Evolutionary conservation across 2,888 invertebrate species (phyloP), one percentile per base, ranked within the genome.

Genomic region (Ophion ventricosus): DNA sequence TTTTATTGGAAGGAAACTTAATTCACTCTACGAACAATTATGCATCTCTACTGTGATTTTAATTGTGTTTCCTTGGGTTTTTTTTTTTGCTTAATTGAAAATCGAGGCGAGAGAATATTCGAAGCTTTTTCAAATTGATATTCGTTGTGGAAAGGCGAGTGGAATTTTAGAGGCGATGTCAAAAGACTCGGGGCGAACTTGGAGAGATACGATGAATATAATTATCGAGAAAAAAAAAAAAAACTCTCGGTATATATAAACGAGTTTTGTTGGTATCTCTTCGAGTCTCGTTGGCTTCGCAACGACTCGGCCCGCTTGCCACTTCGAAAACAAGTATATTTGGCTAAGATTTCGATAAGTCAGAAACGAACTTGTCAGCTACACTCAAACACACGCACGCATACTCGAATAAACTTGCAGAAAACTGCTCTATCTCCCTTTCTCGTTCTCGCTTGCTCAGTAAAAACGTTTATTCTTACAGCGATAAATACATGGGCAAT

Each of bases 301-400:
- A 4, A 83, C 84, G 84, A 43, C 74, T 77, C 59, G n/a, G n/a
- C 75, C 17, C 75, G 35, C 76, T 63, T 23, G 77, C 59, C 61
- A 59, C 29, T 76, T 76, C 11, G 64, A 75, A 89, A 89, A 90
- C 87, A 90, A 88, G 86, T 88, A 83, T 89, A 88, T 89, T 89
- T 89, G 86, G 86, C 77, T 80, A 86, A 90, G 82, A 85, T 75
- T 85, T 59, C 82, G 90, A 90, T 90, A 90, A 89, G 81, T 69
- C 76, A 49, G n/a, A 54, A 59, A 56, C 57, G 57, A 56, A 26
- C 56, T 77, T 59, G 59, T 57, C 79, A 67, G 54, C 49, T 56
- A 74, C 63, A 69, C 80, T 17, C 23, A 1, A 5, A 35, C n/a
- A 14, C 20, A 29, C 5, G n/a, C 20, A 49, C 72, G n/a, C 56